Evolutionary conservation across 2,797 vertebrate species (phyloP), one percentile per base, ranked within the genome.

Genomic region (Anisognathus igniventris): DNA sequence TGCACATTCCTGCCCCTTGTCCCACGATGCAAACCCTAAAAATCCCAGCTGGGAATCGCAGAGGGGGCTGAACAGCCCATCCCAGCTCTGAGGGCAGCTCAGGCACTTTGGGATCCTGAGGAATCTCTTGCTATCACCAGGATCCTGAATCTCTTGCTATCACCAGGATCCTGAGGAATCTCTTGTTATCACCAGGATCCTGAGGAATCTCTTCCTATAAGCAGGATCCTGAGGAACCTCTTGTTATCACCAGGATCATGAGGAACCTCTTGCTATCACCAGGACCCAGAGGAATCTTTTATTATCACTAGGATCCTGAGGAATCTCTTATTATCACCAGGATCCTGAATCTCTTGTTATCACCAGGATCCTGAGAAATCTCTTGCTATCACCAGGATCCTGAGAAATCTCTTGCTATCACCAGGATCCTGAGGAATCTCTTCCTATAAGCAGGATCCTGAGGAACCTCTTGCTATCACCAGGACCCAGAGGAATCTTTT

Each of bases 71-170:
- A 64, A 35, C 8, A 66, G 33, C 10, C 47, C 73, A 53, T 5
- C 42, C 58, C 70, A 77, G 33, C 17, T 0, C 22, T 6, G 48
- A 57, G 42, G 6, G 5, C 27, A 70, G 27, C 67, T 73, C 37
- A 60, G 50, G 56, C 21, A 31, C 50, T n/a, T 51, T 0, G 35
- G 78, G 27, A 62, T 60, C 48, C 65, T 14, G 30, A 53, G 51
- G 30, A 53, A 21, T 10, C 47, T 60, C 45, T 37, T 6, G 0
- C 7, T 9, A n/a, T 11, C 71, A 7, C 44, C 44, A 14, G 51
- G 31, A 50, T 17, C 48, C 10, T 28, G 28, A 30, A 28, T 1
- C 44, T 60, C 39, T n/a, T 7, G 0, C 5, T 6, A 28, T 6
- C 61, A 7, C 27, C 53, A 14, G 51, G 25, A 50, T 18, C 25